Evolutionary conservation across 2,113 vertebrate genomes (phyloP).

Genomic region (Callionymus lyra): DNA sequence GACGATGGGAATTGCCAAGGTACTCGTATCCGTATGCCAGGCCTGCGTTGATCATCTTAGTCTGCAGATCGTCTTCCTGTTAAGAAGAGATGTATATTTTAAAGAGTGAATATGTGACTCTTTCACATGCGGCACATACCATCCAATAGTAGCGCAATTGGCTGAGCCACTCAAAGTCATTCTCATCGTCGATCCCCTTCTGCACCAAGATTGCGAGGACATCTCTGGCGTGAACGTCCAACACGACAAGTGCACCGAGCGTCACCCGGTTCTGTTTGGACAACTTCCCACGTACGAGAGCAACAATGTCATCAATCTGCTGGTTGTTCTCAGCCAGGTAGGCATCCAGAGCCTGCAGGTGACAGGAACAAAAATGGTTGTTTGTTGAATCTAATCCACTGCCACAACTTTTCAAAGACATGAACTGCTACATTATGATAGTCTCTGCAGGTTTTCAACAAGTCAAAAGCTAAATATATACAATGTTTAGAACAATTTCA

Average conservation of each 20-base stretch:
- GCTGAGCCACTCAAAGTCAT: slow-evolving; percentile 84
- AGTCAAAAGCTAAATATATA: too few species aligned
- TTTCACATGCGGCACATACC: slow-evolving; percentile 43
- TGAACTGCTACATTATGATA: too few species aligned
- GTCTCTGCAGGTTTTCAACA: too few species aligned
- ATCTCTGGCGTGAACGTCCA: slow-evolving; percentile 80
- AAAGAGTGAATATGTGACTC: neutral
- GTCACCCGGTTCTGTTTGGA: slow-evolving; percentile 83
- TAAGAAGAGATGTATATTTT: neutral
- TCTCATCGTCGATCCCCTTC: slow-evolving; percentile 74
- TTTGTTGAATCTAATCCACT: too few species aligned
- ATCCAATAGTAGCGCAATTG: slow-evolving; percentile 86
- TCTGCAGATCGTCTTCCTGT: slow-evolving; percentile 80
- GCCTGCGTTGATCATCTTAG: slow-evolving; percentile 90
- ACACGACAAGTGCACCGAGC: slow-evolving; percentile 77
- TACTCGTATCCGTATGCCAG: slow-evolving; percentile 86
- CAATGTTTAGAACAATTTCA: too few species aligned
- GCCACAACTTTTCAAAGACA: too few species aligned
- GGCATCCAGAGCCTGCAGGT: slow-evolving; percentile 63
- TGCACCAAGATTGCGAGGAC: slow-evolving; percentile 72
- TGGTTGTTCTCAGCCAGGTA: slow-evolving; percentile 75
- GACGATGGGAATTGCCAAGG: slow-evolving; percentile 77
- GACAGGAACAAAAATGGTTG: neutral
- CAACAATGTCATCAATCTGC: slow-evolving; percentile 82
- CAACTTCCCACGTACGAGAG: slow-evolving; percentile 76